Percentiles rank a stretch among this genome's conserved stretches.
phyloP scores from a whole-genome alignment of 1,140 invertebrate genomes.

The Cyphomyrmex costatus region DNA sequence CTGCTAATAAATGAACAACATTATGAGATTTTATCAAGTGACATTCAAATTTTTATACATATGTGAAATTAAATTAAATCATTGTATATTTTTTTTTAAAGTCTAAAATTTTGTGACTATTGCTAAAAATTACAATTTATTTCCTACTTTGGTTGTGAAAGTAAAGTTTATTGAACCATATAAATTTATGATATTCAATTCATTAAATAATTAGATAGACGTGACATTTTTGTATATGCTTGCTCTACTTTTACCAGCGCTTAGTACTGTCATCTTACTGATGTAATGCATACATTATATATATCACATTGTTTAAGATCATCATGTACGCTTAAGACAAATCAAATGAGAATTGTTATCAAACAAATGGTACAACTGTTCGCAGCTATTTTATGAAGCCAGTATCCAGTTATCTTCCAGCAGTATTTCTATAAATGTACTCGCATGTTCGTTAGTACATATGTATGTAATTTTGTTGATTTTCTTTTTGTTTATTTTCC shows the following conservation, averaged over 20 bases:
- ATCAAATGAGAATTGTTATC: conserved; percentile 21
- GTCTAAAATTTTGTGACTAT: conserved; percentile 1
- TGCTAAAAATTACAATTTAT: conserved; percentile 32
- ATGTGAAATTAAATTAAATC: conserved; percentile 21
- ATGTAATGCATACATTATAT: conserved; percentile 45
- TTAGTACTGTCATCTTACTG: conserved; percentile 45
- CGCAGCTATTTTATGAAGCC: conserved; percentile 25
- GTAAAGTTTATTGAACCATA: conserved; percentile 23
- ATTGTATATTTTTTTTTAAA: not conserved
- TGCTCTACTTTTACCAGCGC: conserved; percentile 42
- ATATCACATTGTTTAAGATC: conserved; percentile 25
- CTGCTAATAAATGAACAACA: not conserved
- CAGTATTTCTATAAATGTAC: conserved; percentile 26
- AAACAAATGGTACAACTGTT: conserved; percentile 40
- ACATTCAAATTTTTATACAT: not conserved
- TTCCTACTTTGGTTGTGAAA: conserved; percentile 12
- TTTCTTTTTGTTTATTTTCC: conserved; percentile 28
- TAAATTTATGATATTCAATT: conserved; percentile 20
- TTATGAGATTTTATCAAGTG: not conserved
- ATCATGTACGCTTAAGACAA: conserved; percentile 29
- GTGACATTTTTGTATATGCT: conserved; percentile 47
- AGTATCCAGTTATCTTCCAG: conserved; percentile 38
- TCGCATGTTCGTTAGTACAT: conserved; percentile 61
- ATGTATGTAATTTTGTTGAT: conserved; percentile 38
- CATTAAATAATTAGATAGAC: conserved; percentile 4